Base-by-base conservation (phyloP, 1,140 invertebrate species). In the Araneus ventricosus region DNA sequence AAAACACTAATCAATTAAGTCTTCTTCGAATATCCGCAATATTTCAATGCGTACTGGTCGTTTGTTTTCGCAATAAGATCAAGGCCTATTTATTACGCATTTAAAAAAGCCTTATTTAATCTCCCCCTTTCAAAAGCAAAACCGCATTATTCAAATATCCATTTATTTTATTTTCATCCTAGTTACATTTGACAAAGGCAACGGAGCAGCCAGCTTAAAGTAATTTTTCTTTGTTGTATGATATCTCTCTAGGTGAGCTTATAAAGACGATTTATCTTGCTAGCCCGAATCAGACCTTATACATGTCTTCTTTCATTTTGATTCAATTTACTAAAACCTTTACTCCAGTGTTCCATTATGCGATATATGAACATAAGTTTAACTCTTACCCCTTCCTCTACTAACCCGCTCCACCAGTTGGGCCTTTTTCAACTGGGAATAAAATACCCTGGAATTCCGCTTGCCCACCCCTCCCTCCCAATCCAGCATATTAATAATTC, bases 401-500 rank as follows among this genome's bases (percentile, higher is more conserved):
- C 45, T 20, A 14, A 6, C 45, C 0, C 10, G 14, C 45, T 14
- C 45, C 45, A 52, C 45, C 45, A 52, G 45, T 52, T 52, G 45
- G 45, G 45, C 20, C 20, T 34, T 75, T 75, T 75, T 37, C 14
- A 22, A 37, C 34, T 20, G 70, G 70, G 70, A 75, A 75, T 37
- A 75, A 75, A 37, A 6, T 37, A 34, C 3, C 14, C 34, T 75
- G 17, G 34, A 20, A 4, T 20, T 37, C 20, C 14, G 30, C 30
- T 67, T 10, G 30, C 20, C 30, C 70, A 20, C 1, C 17, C 14
- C 20, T 34, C 70, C 0, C 17, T 75, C 70, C 27, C 24, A 67
- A 17, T 6, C 6, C 30, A 70, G 27, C 22, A 8, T 34, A 88
- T 88, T 70, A 88, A 70, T 88, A 88, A 88, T 88, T 22, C 87